phyloP scores from a whole-genome alignment of 2,888 invertebrate genomes.

The Autographa pulchrina region DNA sequence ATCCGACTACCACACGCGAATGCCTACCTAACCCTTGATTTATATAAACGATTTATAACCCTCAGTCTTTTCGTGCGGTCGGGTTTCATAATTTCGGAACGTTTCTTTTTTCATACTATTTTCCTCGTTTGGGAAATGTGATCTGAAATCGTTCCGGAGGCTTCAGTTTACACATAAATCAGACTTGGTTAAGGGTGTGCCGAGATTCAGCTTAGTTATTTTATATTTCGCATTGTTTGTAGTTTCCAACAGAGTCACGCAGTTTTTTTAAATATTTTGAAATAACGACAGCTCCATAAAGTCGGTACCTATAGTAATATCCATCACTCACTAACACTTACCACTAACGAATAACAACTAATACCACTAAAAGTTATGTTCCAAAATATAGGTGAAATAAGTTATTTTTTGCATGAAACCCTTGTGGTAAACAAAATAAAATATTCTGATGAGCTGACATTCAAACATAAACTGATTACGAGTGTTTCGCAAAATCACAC shows the following conservation, averaged over 20 bases:
- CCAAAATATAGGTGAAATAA: neutral
- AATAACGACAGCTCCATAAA: no score
- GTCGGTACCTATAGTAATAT: no score
- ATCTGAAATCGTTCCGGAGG: conserved; percentile 10
- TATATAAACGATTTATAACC: conserved; percentile 60
- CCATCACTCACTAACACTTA: no score
- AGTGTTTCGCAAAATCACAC: neutral
- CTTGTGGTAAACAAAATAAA: neutral
- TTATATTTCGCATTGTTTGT: neutral
- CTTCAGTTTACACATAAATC: conserved; percentile 4
- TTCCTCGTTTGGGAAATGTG: neutral
- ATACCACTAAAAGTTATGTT: neutral
- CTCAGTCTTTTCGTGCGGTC: conserved; percentile 39
- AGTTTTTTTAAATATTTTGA: no score
- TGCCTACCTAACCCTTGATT: conserved; percentile 58
- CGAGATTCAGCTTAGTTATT: neutral
- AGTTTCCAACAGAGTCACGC: no score
- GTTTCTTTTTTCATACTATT: conserved; percentile 10
- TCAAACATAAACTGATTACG: conserved; percentile 4
- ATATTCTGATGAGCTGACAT: conserved; percentile 4
- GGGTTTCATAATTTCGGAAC: conserved; percentile 43
- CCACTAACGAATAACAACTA: no score
- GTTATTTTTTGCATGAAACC: neutral
- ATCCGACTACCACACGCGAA: conserved; percentile 47
- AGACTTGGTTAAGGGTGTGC: neutral